These are phyloP conservation scores for Ictalurus punctatus DNA, from an alignment of 2,113 vertebrate species.

Conservation along the genomic window DNA sequence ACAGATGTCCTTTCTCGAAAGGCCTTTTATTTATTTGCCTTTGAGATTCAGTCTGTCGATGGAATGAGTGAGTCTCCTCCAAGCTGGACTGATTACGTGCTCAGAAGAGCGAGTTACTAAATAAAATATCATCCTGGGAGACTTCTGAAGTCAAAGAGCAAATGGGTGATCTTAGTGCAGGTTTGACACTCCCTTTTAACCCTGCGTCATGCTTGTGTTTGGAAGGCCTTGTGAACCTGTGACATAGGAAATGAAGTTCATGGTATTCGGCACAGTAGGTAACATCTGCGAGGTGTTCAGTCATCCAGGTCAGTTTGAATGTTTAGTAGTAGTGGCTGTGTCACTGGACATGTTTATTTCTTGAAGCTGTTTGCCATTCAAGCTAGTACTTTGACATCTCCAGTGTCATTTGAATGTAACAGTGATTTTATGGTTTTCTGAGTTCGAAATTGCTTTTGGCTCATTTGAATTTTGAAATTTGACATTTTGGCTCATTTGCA, in stretches of 20 bases:
- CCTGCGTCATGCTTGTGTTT: not conserved
- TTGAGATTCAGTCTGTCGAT: conserved; percentile 42
- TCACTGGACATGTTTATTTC: not conserved
- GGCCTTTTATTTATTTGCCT: conserved; percentile 61
- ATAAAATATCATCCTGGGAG: conserved; percentile 33
- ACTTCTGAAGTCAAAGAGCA: conserved; percentile 10
- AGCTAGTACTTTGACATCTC: not conserved
- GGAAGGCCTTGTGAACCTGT: not conserved
- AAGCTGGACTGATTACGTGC: conserved; percentile 34
- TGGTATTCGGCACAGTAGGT: not conserved
- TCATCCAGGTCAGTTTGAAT: not conserved
- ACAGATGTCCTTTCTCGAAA: conserved; percentile 64
- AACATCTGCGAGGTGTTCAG: not conserved
- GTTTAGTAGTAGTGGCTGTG: not conserved
- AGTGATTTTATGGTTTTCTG: too few species aligned
- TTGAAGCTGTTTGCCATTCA: not conserved
- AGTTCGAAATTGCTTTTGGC: not conserved
- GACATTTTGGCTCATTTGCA: not conserved
- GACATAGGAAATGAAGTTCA: not conserved
- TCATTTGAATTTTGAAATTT: not conserved
- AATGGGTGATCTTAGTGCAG: not conserved
- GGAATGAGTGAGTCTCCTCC: conserved; percentile 45
- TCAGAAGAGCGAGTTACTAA: conserved; percentile 10
- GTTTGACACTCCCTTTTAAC: conserved; percentile 8
- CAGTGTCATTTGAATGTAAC: not conserved